Conservation (phyloP, 2,113 vertebrate species). For the Odocoileus virginianus region DNA sequence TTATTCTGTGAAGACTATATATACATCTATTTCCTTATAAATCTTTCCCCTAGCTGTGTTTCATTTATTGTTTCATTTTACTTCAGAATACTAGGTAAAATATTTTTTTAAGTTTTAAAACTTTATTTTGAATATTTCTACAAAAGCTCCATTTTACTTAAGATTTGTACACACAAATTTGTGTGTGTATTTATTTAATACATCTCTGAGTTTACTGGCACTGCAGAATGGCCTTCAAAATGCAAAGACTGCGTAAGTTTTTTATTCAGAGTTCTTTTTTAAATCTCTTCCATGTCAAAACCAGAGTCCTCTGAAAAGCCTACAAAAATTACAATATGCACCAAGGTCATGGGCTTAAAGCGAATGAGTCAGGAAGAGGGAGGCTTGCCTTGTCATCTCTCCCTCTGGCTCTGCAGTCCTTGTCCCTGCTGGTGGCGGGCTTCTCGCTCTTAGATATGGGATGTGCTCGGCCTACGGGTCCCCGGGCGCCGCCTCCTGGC, state of each 20-base stretch:
- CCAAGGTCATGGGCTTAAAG: not conserved
- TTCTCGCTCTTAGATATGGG: constrained; percentile 84
- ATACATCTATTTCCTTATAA: not conserved
- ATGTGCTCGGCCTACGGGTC: constrained; percentile 83
- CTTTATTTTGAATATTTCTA: not conserved
- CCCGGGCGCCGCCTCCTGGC: constrained; percentile 86
- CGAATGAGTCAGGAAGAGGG: not conserved
- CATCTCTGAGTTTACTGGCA: not conserved
- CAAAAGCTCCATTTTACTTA: not conserved
- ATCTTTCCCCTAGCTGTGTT: constrained; percentile 22
- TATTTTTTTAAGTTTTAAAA: constrained; percentile 52
- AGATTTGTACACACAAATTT: not conserved
- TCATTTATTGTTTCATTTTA: constrained; percentile 13
- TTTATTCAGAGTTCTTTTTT: constrained; percentile 14
- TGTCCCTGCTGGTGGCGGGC: constrained; percentile 77
- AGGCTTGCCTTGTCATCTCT: constrained; percentile 91
- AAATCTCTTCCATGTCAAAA: constrained; percentile 5
- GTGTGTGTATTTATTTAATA: not conserved
- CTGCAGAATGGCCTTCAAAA: not conserved
- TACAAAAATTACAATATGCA: not conserved
- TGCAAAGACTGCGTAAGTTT: constrained; percentile 18
- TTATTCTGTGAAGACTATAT: constrained; percentile 4
- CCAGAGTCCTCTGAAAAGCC: not conserved
- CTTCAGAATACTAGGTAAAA: constrained; percentile 33
- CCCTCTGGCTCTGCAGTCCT: constrained; percentile 82